Conservation (phyloP, 2,888 invertebrate genomes). For the Sphinx pinastri region DNA sequence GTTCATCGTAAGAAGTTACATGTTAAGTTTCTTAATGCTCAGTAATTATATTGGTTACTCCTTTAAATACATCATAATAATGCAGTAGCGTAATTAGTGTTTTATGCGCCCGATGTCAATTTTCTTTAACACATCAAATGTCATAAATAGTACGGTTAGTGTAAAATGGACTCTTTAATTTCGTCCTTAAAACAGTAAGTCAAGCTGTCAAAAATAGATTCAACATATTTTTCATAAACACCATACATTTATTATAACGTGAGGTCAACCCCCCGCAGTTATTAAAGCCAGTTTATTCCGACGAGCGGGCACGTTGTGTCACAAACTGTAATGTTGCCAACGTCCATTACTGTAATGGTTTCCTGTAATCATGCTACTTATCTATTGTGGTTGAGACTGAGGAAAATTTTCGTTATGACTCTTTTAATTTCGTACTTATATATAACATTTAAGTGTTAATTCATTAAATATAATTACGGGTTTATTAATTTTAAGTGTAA, state of each 20-base stretch:
- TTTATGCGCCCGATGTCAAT: too few species aligned
- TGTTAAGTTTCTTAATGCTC: too few species aligned
- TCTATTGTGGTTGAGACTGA: conserved; percentile 15
- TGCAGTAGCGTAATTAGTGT: too few species aligned
- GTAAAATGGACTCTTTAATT: neutral
- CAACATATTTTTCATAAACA: too few species aligned
- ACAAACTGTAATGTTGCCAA: conserved; percentile 17
- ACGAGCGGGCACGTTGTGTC: conserved; percentile 17
- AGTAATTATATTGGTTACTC: too few species aligned
- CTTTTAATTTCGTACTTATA: neutral
- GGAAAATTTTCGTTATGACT: conserved; percentile 6
- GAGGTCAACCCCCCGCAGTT: conserved; percentile 4
- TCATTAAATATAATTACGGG: too few species aligned
- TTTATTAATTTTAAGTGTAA: too few species aligned
- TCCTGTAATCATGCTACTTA: conserved; percentile 30
- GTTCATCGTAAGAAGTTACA: too few species aligned
- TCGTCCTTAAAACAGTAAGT: neutral
- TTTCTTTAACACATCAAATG: neutral
- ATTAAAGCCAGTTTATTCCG: conserved; percentile 9
- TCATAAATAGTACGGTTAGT: neutral
- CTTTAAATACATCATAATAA: too few species aligned
- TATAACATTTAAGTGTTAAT: neutral
- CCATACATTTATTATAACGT: neutral
- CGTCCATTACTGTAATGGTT: conserved; percentile 27
- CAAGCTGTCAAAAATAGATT: too few species aligned